phyloP scores from a whole-genome alignment of 2,113 vertebrate genomes.

The Callospermophilus lateralis region DNA sequence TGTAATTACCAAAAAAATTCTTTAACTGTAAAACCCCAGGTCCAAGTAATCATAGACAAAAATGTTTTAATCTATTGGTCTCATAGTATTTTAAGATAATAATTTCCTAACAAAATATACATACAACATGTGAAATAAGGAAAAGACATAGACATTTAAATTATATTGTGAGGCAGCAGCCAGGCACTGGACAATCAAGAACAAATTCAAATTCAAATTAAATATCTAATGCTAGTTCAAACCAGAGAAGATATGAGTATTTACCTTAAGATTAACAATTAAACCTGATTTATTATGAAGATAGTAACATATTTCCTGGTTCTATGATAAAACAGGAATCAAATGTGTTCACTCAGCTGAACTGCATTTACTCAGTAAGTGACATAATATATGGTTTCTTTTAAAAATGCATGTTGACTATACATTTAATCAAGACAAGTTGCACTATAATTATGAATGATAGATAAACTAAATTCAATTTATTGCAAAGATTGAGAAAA shows the following conservation, averaged over 20 bases:
- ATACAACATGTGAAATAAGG: neutral
- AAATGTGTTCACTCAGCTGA: neutral
- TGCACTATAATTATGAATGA: neutral
- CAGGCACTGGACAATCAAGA: neutral
- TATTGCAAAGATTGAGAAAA: constrained; percentile 2
- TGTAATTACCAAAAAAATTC: neutral
- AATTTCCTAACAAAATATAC: constrained; percentile 40
- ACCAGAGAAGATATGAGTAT: neutral
- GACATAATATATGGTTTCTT: neutral
- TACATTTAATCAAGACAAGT: constrained; percentile 7
- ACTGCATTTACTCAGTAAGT: neutral
- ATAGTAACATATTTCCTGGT: neutral
- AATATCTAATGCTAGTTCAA: neutral
- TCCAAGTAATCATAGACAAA: neutral
- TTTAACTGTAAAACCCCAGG: neutral
- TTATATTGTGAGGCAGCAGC: neutral
- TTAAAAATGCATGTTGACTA: neutral
- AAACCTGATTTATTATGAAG: neutral
- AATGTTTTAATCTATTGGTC: constrained; percentile 18
- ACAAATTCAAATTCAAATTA: constrained; percentile 32
- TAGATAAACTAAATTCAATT: neutral
- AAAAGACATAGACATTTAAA: neutral
- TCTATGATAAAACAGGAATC: neutral
- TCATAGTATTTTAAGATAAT: constrained; percentile 35
- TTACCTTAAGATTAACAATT: neutral